phyloP scores from a whole-genome alignment of 1,140 invertebrate species.

The Semibalanus balanoides region DNA sequence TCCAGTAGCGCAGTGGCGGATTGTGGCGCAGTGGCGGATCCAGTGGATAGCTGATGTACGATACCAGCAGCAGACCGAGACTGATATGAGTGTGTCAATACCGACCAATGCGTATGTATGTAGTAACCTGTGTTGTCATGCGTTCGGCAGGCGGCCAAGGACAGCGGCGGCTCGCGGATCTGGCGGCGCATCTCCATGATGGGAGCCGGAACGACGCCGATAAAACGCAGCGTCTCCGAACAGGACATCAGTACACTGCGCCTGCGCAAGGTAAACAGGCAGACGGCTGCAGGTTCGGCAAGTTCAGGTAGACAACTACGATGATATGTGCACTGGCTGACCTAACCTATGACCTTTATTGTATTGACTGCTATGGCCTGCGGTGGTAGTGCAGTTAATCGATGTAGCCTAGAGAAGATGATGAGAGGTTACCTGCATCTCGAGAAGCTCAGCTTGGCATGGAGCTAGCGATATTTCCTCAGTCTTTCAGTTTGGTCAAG shows the following conservation, averaged over 20 bases:
- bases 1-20: too few relatives aligned
- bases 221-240: constrained; percentile 52
- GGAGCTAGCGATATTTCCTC: too few relatives aligned
- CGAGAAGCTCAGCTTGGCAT: too few relatives aligned
- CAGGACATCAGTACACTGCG: constrained; percentile 56
- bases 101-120: too few relatives aligned
- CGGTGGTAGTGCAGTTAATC: neutral
- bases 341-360: neutral
- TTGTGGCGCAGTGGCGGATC: too few relatives aligned
- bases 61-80: too few relatives aligned
- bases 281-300: too few relatives aligned
- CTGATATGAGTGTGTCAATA: too few relatives aligned
- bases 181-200: constrained; percentile 71
- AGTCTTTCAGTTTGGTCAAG: too few relatives aligned
- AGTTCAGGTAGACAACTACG: constrained; percentile 51
- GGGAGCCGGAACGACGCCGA: constrained; percentile 31
- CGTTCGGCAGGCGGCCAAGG: constrained; percentile 53
- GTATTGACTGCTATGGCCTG: neutral
- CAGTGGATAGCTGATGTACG: too few relatives aligned
- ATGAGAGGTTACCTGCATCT: too few relatives aligned
- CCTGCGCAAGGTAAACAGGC: constrained; percentile 27
- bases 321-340: neutral
- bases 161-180: constrained; percentile 66
- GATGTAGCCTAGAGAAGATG: too few relatives aligned
- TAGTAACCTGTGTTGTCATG: neutral